Evolutionary conservation across 2,888 invertebrate genomes (phyloP).

Genomic region (Didymodactylos carnosus): DNA sequence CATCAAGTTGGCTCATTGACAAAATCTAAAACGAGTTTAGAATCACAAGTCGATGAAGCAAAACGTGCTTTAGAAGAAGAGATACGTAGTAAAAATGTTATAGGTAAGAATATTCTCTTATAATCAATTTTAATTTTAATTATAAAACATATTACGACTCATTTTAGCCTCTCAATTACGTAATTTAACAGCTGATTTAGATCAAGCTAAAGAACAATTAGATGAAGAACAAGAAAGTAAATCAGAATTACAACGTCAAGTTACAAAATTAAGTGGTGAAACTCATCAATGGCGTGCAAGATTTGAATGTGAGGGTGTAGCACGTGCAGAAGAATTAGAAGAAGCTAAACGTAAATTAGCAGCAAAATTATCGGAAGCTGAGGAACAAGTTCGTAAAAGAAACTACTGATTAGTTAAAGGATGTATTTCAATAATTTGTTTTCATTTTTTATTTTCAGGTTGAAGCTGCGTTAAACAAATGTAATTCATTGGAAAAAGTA

Average conservation of each 20-base stretch:
- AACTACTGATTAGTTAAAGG: too few species aligned
- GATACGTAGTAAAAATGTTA: slow-evolving; percentile 35
- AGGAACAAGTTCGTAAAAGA: too few species aligned
- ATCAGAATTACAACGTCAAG: slow-evolving; percentile 90
- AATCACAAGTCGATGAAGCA: slow-evolving; percentile 88
- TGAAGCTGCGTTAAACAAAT: slow-evolving; percentile 91
- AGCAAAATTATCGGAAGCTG: too few species aligned
- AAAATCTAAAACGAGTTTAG: slow-evolving; percentile 70
- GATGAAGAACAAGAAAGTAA: slow-evolving; percentile 98
- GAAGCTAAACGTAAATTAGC: too few species aligned
- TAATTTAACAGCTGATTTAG: slow-evolving; percentile 93
- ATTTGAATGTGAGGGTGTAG: slow-evolving; percentile 72
- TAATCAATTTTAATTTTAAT: too few species aligned
- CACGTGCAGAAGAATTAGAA: too few species aligned
- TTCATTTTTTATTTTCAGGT: too few species aligned
- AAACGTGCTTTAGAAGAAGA: slow-evolving; percentile 95
- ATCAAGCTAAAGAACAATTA: slow-evolving; percentile 92
- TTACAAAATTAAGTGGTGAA: slow-evolving; percentile 94
- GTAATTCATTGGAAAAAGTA: slow-evolving; percentile 85
- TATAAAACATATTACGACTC: too few species aligned
- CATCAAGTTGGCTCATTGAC: slow-evolving; percentile 65
- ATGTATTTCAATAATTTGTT: too few species aligned
- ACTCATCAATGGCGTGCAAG: slow-evolving; percentile 91
- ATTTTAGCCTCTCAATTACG: slow-evolving; percentile 57
- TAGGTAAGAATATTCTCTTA: not conserved